phyloP scores from a whole-genome alignment of 2,113 vertebrate genomes.

The Hippocampus mohnikei region DNA sequence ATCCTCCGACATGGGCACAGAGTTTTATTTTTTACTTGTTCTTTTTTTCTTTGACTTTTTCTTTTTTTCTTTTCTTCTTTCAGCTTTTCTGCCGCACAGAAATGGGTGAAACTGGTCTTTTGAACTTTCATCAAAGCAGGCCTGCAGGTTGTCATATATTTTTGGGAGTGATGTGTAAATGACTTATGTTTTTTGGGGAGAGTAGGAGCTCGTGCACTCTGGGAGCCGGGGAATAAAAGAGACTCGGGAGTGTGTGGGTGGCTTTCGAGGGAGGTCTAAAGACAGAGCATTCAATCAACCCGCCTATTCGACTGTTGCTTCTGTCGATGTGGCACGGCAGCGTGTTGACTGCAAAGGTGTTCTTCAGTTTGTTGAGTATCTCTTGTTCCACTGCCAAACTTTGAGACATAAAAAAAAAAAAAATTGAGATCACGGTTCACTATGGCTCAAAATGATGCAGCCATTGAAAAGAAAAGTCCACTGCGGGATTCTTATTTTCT shows the following conservation, averaged over 20 bases:
- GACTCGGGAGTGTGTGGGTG: slow-evolving; percentile 26
- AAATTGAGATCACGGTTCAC: background rate
- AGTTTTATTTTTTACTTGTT: slow-evolving; percentile 7
- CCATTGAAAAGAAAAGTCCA: slow-evolving; percentile 19
- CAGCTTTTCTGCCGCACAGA: slow-evolving; percentile 65
- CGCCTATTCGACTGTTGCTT: slow-evolving; percentile 28
- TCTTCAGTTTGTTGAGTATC: slow-evolving; percentile 16
- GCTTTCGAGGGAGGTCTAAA: slow-evolving; percentile 31
- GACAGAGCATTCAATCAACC: slow-evolving; percentile 37
- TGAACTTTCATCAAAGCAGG: slow-evolving; percentile 5
- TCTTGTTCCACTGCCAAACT: background rate
- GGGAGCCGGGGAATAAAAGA: slow-evolving; percentile 23
- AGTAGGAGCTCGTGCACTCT: slow-evolving; percentile 10
- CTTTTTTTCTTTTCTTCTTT: slow-evolving; percentile 27
- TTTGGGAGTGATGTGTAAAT: background rate
- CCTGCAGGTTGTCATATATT: slow-evolving; percentile 1
- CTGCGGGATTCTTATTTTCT: slow-evolving; percentile 24
- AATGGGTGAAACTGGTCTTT: background rate
- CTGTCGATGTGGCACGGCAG: slow-evolving; percentile 7
- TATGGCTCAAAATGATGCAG: slow-evolving; percentile 15
- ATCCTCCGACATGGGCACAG: slow-evolving; percentile 60
- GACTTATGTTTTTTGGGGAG: slow-evolving; percentile 2
- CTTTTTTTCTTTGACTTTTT: background rate
- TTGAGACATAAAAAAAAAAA: background rate
- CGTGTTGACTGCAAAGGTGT: slow-evolving; percentile 12